A percentile compares a stretch with the other conserved stretches of the same genome.
Evolutionary conservation across 2,113 vertebrate genomes (phyloP).

Genomic region (Chauna torquata): DNA sequence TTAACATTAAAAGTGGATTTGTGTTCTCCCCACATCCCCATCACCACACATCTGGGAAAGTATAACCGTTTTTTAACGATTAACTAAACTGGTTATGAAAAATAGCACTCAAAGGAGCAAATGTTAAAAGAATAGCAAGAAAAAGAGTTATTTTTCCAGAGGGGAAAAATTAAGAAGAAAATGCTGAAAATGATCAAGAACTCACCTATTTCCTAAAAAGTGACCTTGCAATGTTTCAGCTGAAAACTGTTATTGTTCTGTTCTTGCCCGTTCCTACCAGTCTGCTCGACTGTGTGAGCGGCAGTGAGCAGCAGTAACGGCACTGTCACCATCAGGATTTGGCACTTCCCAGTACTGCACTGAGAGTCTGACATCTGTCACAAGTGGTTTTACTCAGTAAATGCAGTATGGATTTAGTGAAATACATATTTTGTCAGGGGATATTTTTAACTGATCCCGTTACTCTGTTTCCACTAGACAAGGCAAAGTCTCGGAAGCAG

Average conservation of each 20-base stretch:
- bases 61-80: background rate
- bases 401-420: fast-evolving
- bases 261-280: background rate
- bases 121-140: background rate
- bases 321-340: fast-evolving
- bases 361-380: fast-evolving
- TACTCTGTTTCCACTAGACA: too few species aligned
- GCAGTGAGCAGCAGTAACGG: background rate
- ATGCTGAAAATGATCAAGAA: background rate
- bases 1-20: background rate
- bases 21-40: background rate
- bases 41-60: background rate
- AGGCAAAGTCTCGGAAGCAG: background rate
- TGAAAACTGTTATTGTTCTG: background rate
- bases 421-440: fast-evolving
- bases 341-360: fast-evolving
- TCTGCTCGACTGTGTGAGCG: too few species aligned
- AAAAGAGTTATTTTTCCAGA: background rate
- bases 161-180: background rate
- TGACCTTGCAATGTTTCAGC: background rate
- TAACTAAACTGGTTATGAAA: background rate
- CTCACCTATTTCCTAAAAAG: background rate
- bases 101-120: background rate
- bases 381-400: background rate
- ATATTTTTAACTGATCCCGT: background rate